Conservation (phyloP, 2,797 vertebrate species). For the Picus viridis region DNA sequence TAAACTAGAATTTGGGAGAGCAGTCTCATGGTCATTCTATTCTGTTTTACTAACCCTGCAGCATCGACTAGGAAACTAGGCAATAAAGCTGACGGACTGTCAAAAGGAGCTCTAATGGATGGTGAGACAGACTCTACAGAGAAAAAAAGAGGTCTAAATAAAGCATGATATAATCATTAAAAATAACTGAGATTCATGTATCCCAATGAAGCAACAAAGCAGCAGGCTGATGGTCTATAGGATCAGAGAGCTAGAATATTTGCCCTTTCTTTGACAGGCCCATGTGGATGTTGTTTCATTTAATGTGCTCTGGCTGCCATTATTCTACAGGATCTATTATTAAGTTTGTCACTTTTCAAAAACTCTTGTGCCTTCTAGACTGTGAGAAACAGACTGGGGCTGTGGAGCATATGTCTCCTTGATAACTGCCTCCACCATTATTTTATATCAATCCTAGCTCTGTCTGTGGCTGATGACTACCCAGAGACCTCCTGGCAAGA, state of each 20-base stretch:
- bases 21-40: not conserved
- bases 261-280: constrained; percentile 3
- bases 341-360: constrained; percentile 17
- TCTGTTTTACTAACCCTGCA: not conserved
- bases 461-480: not conserved
- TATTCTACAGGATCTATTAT: not conserved
- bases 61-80: not conserved
- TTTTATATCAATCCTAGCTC: not conserved
- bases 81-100: not conserved
- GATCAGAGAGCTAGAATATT: not conserved
- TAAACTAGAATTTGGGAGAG: not conserved
- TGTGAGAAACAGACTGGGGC: not conserved
- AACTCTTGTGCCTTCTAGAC: not conserved
- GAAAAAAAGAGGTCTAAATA: not conserved
- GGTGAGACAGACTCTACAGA: not conserved
- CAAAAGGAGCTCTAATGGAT: not conserved
- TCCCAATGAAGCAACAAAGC: not conserved
- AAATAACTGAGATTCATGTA: not conserved
- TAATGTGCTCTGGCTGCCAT: constrained; percentile 8
- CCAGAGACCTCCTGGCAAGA: not conserved
- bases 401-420: not conserved
- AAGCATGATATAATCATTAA: not conserved
- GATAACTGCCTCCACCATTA: not conserved
- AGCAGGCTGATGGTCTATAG: not conserved
- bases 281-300: constrained; percentile 9